A percentile compares a stretch with the other conserved stretches of the same genome.
phyloP scores from a whole-genome alignment of 2,797 vertebrate genomes.

The Gallirallus australis region DNA sequence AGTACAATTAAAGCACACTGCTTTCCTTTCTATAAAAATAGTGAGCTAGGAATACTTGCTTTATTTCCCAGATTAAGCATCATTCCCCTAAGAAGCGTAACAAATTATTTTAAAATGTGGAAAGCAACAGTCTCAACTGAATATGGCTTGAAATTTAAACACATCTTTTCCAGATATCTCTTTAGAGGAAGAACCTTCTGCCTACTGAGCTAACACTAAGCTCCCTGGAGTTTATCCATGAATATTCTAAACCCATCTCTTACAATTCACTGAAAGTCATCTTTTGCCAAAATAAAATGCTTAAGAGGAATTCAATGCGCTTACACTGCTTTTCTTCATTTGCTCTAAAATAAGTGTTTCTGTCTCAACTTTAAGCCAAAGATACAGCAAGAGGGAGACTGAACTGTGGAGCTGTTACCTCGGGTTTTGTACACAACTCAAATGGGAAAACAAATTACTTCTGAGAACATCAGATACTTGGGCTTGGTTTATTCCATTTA shows the following conservation, averaged over 20 bases:
- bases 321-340: neutral
- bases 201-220: slow-evolving; percentile 62
- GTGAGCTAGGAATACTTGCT: neutral
- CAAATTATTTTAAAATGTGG: slow-evolving; percentile 27
- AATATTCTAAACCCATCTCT: slow-evolving; percentile 64
- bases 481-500: neutral
- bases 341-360: slow-evolving; percentile 23
- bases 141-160: slow-evolving; percentile 61
- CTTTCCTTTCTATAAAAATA: neutral
- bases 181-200: slow-evolving; percentile 51
- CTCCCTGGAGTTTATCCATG: slow-evolving; percentile 67
- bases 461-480: neutral
- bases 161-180: slow-evolving; percentile 47
- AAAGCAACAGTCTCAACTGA: slow-evolving; percentile 47
- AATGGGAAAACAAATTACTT: slow-evolving; percentile 36
- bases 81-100: slow-evolving; percentile 35
- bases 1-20: neutral
- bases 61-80: slow-evolving; percentile 20
- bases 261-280: slow-evolving; percentile 11
- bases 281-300: slow-evolving; percentile 49
- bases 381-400: neutral
- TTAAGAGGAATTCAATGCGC: slow-evolving; percentile 23
- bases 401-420: slow-evolving; percentile 11
- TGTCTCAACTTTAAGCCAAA: slow-evolving; percentile 32
- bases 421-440: slow-evolving; percentile 6